A percentile compares a stretch with the other conserved stretches of the same genome.
Evolutionary conservation across 2,113 vertebrate genomes (phyloP).

Genomic region (Anhinga anhinga): DNA sequence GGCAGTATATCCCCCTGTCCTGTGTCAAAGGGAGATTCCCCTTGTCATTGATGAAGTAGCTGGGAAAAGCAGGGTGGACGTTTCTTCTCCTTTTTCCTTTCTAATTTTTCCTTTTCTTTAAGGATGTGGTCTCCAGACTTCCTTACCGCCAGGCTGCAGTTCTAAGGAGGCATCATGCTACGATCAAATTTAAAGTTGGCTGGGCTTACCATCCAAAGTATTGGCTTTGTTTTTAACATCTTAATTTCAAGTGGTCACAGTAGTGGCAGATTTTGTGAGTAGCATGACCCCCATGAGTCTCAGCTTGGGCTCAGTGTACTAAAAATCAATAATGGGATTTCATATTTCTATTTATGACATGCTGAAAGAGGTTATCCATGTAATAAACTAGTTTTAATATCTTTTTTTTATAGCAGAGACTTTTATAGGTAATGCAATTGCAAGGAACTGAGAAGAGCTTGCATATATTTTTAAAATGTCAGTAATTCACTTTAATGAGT

Average conservation of each 20-base stretch:
- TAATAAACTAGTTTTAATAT: neutral
- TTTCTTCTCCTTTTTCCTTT: neutral
- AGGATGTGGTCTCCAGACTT: neutral
- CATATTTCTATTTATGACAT: neutral
- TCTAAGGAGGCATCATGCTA: neutral
- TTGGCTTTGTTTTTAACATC: neutral
- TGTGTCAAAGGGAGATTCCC: neutral
- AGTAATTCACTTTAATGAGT: slow-evolving; percentile 6
- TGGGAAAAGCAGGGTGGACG: neutral
- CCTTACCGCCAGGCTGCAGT: neutral
- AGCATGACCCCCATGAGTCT: accelerated
- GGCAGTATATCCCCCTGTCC: neutral
- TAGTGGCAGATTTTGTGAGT: neutral
- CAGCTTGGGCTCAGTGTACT: neutral
- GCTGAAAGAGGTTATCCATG: neutral
- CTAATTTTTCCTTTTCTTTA: neutral
- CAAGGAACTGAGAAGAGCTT: neutral
- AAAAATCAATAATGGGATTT: neutral
- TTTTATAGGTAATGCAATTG: neutral
- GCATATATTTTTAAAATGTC: neutral
- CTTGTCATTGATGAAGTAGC: neutral
- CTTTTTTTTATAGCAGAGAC: neutral
- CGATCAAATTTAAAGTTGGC: neutral
- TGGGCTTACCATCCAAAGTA: neutral
- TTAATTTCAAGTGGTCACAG: neutral